phyloP scores from a whole-genome alignment of 2,113 vertebrate genomes.

The Miniopterus natalensis region DNA sequence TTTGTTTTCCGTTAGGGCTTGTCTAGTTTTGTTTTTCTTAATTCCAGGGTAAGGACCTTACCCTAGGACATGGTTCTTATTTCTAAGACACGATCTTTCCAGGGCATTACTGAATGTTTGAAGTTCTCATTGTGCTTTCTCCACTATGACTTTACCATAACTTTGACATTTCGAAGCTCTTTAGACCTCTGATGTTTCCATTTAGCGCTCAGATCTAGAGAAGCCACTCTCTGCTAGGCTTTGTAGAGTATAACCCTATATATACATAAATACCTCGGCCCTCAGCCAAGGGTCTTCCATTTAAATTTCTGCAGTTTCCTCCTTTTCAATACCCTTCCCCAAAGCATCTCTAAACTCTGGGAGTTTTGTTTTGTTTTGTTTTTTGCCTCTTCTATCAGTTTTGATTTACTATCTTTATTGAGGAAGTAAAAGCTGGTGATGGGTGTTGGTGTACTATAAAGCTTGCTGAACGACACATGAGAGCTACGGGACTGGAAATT shows the following conservation, averaged over 20 bases:
- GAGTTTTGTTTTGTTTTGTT: too few species aligned
- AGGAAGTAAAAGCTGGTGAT: background rate
- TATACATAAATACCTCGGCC: background rate
- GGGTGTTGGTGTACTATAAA: background rate
- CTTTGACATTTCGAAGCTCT: background rate
- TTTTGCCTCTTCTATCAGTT: background rate
- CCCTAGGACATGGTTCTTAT: background rate
- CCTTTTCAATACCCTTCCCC: background rate
- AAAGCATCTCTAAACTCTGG: background rate
- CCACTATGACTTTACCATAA: background rate
- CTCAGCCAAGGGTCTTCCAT: background rate
- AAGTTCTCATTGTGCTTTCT: background rate
- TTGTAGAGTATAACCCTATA: background rate
- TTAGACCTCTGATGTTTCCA: background rate
- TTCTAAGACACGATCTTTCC: slow-evolving; percentile 18
- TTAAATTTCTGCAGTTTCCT: background rate
- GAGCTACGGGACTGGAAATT: background rate
- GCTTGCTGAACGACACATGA: background rate
- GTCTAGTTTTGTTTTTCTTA: background rate
- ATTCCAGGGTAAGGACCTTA: background rate
- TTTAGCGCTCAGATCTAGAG: background rate
- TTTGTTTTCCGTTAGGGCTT: background rate
- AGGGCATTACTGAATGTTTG: background rate
- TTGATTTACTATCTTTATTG: background rate
- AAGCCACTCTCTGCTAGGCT: background rate